Evolutionary conservation across 1,140 invertebrate species (phyloP).

Genomic region (Schlechtendalia chinensis): DNA sequence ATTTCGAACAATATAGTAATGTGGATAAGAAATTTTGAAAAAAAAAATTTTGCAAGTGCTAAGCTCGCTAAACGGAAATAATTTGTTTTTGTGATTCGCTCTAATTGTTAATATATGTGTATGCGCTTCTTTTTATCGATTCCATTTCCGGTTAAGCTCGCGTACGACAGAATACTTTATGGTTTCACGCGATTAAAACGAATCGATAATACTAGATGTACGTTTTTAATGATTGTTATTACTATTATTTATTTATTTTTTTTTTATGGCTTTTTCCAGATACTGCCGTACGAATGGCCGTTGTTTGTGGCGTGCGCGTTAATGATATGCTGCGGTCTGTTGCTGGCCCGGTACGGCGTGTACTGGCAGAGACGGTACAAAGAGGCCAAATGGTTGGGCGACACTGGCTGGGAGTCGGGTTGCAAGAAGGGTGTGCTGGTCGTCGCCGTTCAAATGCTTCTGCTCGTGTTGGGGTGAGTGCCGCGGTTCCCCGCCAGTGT

Average conservation of each 20-base stretch:
- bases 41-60: no score
- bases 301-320: constrained; percentile 4
- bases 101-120: no score
- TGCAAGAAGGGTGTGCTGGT: constrained; percentile 41
- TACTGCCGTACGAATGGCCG: constrained; percentile 39
- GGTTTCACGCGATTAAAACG: not conserved
- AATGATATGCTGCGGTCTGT: constrained; percentile 26
- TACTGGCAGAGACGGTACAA: constrained; percentile 40
- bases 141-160: no score
- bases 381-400: constrained; percentile 43
- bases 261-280: constrained; percentile 3
- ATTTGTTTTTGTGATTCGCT: no score
- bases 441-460: constrained; percentile 34
- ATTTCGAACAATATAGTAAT: no score
- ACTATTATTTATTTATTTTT: no score
- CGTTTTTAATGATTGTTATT: no score
- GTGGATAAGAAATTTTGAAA: no score
- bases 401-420: constrained; percentile 46
- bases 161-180: no score
- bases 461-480: constrained; percentile 30
- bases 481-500: no score
- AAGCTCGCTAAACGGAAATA: no score
- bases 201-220: not conserved
- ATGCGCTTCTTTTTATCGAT: no score
- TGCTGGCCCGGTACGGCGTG: constrained; percentile 17